Evolutionary conservation across 2,797 vertebrate species (phyloP).

Genomic region (Sciurus vulgaris): DNA sequence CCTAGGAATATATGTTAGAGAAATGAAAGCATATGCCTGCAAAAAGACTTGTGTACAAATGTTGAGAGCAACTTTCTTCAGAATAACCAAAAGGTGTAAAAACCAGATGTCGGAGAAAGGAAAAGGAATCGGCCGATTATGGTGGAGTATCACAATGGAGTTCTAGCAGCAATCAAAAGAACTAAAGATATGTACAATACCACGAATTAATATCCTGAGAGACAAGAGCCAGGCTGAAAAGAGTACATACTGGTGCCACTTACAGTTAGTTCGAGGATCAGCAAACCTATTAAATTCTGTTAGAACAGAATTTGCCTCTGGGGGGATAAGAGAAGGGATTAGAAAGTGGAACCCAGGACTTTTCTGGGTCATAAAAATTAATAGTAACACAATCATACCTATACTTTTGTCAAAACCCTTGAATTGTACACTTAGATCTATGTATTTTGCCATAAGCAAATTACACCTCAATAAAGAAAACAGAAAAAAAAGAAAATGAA

Average conservation of each 20-base stretch:
- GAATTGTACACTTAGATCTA: background rate
- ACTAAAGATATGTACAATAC: background rate
- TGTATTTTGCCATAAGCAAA: background rate
- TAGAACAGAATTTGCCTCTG: background rate
- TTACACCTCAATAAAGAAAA: background rate
- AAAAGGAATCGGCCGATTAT: background rate
- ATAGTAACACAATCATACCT: background rate
- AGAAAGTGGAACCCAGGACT: background rate
- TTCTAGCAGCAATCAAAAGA: background rate
- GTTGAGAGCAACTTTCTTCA: background rate
- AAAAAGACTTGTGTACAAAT: background rate
- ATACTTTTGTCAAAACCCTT: background rate
- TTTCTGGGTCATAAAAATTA: background rate
- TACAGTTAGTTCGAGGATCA: background rate
- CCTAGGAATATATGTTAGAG: background rate
- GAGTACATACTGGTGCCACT: background rate
- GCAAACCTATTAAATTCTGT: background rate
- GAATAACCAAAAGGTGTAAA: constrained; percentile 8
- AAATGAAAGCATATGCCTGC: background rate
- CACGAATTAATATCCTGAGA: background rate
- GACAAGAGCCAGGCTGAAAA: background rate
- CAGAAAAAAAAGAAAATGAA: background rate
- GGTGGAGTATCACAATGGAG: background rate
- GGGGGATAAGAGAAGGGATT: background rate
- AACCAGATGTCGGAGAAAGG: background rate